Evolutionary conservation across 2,888 invertebrate genomes (phyloP).

Genomic region (Steromphala cineraria): DNA sequence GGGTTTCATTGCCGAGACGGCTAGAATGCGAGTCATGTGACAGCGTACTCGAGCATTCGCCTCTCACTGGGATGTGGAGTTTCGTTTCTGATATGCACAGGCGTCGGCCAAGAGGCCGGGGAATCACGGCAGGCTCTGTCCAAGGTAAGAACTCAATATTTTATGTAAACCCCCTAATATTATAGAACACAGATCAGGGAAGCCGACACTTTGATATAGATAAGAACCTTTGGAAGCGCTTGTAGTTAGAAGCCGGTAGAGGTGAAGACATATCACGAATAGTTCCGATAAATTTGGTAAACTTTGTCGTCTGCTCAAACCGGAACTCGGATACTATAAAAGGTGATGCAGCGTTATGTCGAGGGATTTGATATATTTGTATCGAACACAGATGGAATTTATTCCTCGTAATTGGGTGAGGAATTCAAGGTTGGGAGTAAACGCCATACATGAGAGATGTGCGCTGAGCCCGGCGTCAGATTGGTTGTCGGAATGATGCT

Average conservation of each 20-base stretch:
- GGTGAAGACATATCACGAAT: neutral
- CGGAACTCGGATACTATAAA: no score
- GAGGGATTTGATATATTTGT: neutral
- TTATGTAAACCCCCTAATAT: neutral
- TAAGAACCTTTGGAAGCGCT: neutral
- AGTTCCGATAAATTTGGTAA: neutral
- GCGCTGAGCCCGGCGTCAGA: neutral
- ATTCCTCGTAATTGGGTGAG: neutral
- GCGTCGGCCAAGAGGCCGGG: neutral
- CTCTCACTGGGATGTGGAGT: conserved; percentile 1
- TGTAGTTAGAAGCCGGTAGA: neutral
- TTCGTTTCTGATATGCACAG: conserved; percentile 1
- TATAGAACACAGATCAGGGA: neutral
- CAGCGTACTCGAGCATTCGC: neutral
- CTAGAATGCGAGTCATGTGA: conserved; percentile 1
- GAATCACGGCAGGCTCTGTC: neutral
- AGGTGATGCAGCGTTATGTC: neutral
- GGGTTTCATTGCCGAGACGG: neutral
- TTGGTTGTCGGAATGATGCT: neutral
- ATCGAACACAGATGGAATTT: neutral
- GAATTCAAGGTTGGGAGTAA: neutral
- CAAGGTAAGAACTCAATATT: neutral
- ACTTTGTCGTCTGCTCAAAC: neutral
- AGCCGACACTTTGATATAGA: neutral
- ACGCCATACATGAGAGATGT: neutral